A percentile compares a stretch with the other conserved stretches of the same genome.
Evolutionary conservation across 2,113 vertebrate genomes (phyloP).

Genomic region (Oncorhynchus keta): DNA sequence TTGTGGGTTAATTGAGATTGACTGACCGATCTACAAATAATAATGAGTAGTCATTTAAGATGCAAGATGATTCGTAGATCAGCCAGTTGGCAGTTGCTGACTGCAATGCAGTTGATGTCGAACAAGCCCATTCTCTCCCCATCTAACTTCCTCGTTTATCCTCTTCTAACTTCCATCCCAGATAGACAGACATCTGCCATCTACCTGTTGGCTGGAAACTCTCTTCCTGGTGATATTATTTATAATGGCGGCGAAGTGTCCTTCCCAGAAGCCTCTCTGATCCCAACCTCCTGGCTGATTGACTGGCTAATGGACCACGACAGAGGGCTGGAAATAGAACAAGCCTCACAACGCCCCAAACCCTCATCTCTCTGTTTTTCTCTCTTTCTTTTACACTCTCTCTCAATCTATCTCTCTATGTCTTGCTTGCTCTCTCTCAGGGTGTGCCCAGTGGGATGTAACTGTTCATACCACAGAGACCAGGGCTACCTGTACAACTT

Average conservation of each 20-base stretch:
- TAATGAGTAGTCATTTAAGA: no score
- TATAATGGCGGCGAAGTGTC: conserved; percentile 68
- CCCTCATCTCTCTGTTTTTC: conserved; percentile 26
- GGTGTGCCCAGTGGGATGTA: conserved; percentile 1
- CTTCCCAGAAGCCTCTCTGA: conserved; percentile 74
- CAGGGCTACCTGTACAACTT: conserved; percentile 27
- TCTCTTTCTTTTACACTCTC: conserved; percentile 37
- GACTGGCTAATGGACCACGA: conserved; percentile 70
- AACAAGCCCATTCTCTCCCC: conserved; percentile 59
- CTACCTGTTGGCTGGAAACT: conserved; percentile 61
- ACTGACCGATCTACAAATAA: not conserved
- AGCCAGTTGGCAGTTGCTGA: no score
- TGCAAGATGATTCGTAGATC: no score
- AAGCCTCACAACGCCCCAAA: conserved; percentile 56
- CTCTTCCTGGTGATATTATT: conserved; percentile 69
- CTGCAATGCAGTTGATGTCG: no score
- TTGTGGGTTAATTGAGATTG: conserved; percentile 77
- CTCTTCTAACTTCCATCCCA: conserved; percentile 7
- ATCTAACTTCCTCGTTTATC: conserved; percentile 67
- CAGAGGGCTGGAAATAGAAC: conserved; percentile 72
- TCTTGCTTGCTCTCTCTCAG: no score
- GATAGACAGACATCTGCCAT: conserved; percentile 73
- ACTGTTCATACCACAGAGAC: conserved; percentile 47
- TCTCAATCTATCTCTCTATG: not conserved
- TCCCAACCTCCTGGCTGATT: conserved; percentile 77